phyloP scores from a whole-genome alignment of 2,113 vertebrate species.

The Oxyruncus cristatus region DNA sequence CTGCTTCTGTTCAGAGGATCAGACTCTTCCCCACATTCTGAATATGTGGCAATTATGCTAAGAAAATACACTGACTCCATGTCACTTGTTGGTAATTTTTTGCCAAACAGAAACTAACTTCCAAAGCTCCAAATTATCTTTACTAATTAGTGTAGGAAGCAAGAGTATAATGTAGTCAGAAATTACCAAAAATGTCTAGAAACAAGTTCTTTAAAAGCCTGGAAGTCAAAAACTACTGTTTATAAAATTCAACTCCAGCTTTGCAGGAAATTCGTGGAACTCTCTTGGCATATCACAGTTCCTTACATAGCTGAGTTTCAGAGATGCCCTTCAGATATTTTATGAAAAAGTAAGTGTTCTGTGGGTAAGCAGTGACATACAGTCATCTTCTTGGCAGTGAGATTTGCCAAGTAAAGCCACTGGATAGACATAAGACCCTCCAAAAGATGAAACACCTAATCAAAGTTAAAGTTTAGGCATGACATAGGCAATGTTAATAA shows the following conservation, averaged over 20 bases:
- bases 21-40: not conserved
- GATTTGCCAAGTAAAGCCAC: constrained; percentile 29
- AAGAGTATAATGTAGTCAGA: not conserved
- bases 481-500: constrained; percentile 56
- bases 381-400: constrained; percentile 40
- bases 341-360: constrained; percentile 29
- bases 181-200: not conserved
- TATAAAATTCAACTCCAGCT: constrained; percentile 31
- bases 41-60: not conserved
- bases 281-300: constrained; percentile 16
- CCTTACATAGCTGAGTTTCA: constrained; percentile 27
- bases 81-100: not conserved
- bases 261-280: constrained; percentile 42
- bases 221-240: not conserved
- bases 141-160: not conserved
- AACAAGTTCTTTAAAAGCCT: not conserved
- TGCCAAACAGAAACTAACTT: not conserved
- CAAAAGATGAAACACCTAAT: constrained; percentile 33
- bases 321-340: constrained; percentile 26
- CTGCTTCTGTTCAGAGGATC: constrained; percentile 2
- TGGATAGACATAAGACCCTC: constrained; percentile 37
- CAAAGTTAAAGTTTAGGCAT: constrained; percentile 54
- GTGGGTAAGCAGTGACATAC: constrained; percentile 37
- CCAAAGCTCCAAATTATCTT: not conserved
- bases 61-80: not conserved